phyloP scores from a whole-genome alignment of 2,888 invertebrate genomes.

The Blastobasis adustella region DNA sequence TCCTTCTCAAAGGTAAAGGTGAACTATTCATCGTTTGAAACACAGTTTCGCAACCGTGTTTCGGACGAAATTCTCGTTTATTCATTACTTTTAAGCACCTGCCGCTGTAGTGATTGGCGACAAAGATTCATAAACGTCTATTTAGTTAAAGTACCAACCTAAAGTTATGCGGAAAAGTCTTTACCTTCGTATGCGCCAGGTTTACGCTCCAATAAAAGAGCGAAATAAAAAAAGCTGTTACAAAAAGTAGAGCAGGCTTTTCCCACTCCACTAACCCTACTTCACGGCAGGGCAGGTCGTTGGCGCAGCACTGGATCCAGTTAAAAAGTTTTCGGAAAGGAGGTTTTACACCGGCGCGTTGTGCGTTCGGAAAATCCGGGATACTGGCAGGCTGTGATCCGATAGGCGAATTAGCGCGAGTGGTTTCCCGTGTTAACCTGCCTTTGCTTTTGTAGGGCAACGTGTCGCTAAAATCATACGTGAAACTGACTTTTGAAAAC shows the following conservation, averaged over 20 bases:
- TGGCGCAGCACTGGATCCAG: constrained; percentile 1
- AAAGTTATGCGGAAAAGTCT: neutral
- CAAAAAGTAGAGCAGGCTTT: constrained; percentile 1
- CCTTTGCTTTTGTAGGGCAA: constrained; percentile 33
- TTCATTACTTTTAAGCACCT: too few species aligned
- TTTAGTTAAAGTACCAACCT: too few species aligned
- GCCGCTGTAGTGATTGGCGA: too few species aligned
- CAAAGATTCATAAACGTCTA: too few species aligned
- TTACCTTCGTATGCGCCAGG: neutral
- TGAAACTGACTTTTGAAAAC: too few species aligned
- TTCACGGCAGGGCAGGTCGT: neutral
- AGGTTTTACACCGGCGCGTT: constrained; percentile 11
- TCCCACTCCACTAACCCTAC: constrained; percentile 1
- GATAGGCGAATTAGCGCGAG: constrained; percentile 37
- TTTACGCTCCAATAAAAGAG: neutral
- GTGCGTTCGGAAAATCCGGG: constrained; percentile 11
- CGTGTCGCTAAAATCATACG: neutral
- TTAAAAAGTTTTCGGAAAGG: constrained; percentile 1
- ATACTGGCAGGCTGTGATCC: constrained; percentile 22
- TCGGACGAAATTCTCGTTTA: too few species aligned
- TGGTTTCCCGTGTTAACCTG: constrained; percentile 46
- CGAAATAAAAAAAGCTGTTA: constrained; percentile 1
- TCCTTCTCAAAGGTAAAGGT: too few species aligned
- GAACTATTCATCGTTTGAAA: too few species aligned
- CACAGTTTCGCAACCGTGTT: too few species aligned